A percentile compares a stretch with the other conserved stretches of the same genome.
Evolutionary conservation across 1,140 invertebrate species (phyloP).

Genomic region (Drosophila orena): DNA sequence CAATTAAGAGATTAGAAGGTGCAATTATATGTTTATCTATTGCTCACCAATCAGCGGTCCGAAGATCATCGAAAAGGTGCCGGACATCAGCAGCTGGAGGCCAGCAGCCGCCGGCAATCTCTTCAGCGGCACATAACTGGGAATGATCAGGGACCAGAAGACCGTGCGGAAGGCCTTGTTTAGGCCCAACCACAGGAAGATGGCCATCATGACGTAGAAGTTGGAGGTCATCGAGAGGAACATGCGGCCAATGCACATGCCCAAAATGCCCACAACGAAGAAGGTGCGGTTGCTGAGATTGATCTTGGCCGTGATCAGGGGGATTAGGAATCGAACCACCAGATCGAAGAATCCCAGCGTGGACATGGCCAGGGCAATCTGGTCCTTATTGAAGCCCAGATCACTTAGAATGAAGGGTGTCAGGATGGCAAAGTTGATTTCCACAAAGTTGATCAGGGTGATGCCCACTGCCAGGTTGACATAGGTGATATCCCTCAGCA

Average conservation of each 20-base stretch:
- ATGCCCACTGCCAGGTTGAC: slow-evolving; percentile 89
- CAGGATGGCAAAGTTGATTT: slow-evolving; percentile 89
- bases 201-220: slow-evolving; percentile 84
- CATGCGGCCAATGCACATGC: slow-evolving; percentile 88
- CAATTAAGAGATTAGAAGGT: not conserved
- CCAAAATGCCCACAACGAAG: slow-evolving; percentile 88
- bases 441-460: slow-evolving; percentile 88
- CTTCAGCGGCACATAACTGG: slow-evolving; percentile 87
- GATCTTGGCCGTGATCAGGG: slow-evolving; percentile 87
- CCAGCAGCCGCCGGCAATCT: slow-evolving; percentile 88
- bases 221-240: slow-evolving; percentile 85
- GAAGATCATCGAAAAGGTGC: slow-evolving; percentile 86
- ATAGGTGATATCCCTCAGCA: slow-evolving; percentile 88
- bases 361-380: slow-evolving; percentile 88
- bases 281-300: slow-evolving; percentile 88
- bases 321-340: slow-evolving; percentile 87
- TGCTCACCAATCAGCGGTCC: slow-evolving; percentile 87
- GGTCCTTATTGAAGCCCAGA: slow-evolving; percentile 85
- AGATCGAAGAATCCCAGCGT: slow-evolving; percentile 87
- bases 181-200: slow-evolving; percentile 87
- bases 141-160: slow-evolving; percentile 88
- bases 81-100: slow-evolving; percentile 87
- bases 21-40: not conserved
- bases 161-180: slow-evolving; percentile 89
- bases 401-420: slow-evolving; percentile 89